A percentile compares a stretch with the other conserved stretches of the same genome.
Evolutionary conservation across 1,140 invertebrate genomes (phyloP).

Genomic region (Drosophila ohnishii): DNA sequence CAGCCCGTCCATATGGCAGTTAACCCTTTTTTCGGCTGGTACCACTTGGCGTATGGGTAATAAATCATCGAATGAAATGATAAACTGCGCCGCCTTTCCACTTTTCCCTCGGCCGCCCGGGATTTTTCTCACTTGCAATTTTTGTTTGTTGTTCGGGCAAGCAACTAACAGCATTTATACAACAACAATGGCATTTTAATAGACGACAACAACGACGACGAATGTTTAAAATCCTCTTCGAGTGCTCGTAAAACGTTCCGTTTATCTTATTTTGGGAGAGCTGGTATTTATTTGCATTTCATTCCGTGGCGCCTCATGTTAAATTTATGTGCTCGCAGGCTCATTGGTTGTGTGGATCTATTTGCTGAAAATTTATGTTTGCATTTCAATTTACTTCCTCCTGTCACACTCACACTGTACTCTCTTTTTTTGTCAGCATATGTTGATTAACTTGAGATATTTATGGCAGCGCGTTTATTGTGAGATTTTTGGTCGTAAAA

Average conservation of each 20-base stretch:
- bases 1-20: conserved; percentile 36
- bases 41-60: conserved; percentile 50
- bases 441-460: conserved; percentile 64
- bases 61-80: conserved; percentile 73
- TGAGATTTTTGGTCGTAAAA: conserved; percentile 29
- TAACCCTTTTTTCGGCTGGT: conserved; percentile 40
- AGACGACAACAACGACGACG: conserved; percentile 33
- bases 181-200: conserved; percentile 54
- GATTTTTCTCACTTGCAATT: conserved; percentile 13
- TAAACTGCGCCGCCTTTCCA: conserved; percentile 44
- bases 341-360: conserved; percentile 25
- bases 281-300: conserved; percentile 43
- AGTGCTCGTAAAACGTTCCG: conserved; percentile 70
- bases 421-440: conserved; percentile 10
- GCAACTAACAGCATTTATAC: conserved; percentile 7
- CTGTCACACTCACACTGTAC: background rate
- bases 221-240: conserved; percentile 65
- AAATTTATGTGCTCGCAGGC: conserved; percentile 55
- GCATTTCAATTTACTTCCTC: conserved; percentile 62
- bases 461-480: conserved; percentile 27
- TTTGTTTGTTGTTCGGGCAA: conserved; percentile 16
- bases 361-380: conserved; percentile 43
- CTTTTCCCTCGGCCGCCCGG: background rate
- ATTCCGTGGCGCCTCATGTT: conserved; percentile 46
- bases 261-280: conserved; percentile 48